Evolutionary conservation across 2,113 vertebrate genomes (phyloP).

Genomic region (Choloepus hoffmanni): DNA sequence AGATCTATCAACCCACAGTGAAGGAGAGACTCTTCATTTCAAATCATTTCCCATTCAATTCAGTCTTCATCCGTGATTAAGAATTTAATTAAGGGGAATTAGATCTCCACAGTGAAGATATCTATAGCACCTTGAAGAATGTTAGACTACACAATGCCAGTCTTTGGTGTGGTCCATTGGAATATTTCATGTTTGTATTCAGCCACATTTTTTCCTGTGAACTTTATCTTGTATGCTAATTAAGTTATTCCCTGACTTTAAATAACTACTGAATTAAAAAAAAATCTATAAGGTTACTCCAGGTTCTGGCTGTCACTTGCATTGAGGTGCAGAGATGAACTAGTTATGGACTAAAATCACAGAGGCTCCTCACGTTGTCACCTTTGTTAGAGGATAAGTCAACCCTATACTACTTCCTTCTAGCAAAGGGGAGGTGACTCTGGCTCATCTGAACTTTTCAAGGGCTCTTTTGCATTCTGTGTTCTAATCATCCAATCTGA

Average conservation of each 20-base stretch:
- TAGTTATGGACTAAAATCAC: neutral
- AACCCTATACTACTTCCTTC: neutral
- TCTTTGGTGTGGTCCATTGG: neutral
- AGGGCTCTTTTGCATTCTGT: neutral
- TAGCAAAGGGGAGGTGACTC: neutral
- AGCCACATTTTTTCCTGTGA: neutral
- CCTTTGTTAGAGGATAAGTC: neutral
- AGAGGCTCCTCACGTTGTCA: neutral
- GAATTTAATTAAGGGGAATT: neutral
- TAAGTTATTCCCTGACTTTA: constrained; percentile 48
- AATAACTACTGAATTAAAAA: constrained; percentile 47
- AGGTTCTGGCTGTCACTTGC: constrained; percentile 15
- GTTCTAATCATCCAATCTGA: neutral
- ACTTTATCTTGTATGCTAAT: constrained; percentile 12
- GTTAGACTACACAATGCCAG: neutral
- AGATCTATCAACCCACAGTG: neutral
- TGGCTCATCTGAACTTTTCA: neutral
- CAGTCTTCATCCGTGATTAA: neutral
- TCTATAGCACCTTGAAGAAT: neutral
- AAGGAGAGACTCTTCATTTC: neutral
- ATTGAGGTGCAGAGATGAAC: neutral
- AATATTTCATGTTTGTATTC: neutral
- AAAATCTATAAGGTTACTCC: constrained; percentile 40
- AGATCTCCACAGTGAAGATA: neutral
- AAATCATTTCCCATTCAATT: neutral